These are phyloP conservation scores for Synaphobranchus kaupii DNA, from an alignment of 2,797 vertebrate genomes.

Conservation along the genomic window DNA sequence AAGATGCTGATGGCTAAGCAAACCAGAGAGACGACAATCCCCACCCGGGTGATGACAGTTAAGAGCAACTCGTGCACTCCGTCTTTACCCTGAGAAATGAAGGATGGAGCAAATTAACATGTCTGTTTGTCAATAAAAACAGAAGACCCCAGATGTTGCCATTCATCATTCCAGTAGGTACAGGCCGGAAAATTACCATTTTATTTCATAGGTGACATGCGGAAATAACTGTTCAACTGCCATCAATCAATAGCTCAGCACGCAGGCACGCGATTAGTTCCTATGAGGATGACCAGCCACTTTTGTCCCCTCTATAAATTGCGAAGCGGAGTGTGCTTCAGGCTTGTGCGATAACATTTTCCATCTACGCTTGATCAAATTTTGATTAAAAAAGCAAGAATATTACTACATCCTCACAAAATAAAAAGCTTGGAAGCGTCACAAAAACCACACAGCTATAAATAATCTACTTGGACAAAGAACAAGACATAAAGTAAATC, in stretches of 20 bases:
- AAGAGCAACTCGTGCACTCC: constrained; percentile 87
- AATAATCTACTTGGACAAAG: neutral
- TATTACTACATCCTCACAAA: constrained; percentile 4
- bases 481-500: constrained; percentile 31
- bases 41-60: constrained; percentile 94
- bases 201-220: constrained; percentile 50
- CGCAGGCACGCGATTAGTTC: constrained; percentile 42
- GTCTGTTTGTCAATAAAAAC: constrained; percentile 53
- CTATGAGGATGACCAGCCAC: constrained; percentile 16
- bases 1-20: constrained; percentile 97
- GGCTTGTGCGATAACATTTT: neutral
- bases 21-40: constrained; percentile 94
- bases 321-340: neutral
- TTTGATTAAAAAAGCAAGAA: neutral
- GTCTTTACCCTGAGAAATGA: constrained; percentile 75
- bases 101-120: constrained; percentile 62
- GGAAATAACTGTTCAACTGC: constrained; percentile 38
- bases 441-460: constrained; percentile 1
- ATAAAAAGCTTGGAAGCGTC: constrained; percentile 8
- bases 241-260: constrained; percentile 39
- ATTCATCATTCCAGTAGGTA: constrained; percentile 44
- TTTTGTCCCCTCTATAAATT: neutral
- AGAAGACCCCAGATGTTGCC: constrained; percentile 35
- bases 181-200: constrained; percentile 44
- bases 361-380: neutral